A percentile compares a stretch with the other conserved stretches of the same genome.
Conservation (phyloP, 2,113 vertebrate species). For the Sula dactylatra region DNA sequence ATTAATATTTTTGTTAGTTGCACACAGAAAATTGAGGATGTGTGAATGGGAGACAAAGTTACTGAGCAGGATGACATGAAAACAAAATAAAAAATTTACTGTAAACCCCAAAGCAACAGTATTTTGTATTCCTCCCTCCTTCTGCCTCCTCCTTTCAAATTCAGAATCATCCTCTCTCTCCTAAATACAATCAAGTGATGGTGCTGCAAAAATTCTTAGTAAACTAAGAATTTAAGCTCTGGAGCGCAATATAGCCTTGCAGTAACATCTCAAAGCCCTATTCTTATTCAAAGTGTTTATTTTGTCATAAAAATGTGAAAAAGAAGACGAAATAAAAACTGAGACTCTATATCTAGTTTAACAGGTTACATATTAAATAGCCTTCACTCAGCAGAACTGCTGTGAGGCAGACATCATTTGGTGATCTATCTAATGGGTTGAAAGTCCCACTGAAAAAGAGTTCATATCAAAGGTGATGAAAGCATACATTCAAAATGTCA, state of each 20-base stretch:
- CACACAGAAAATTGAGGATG: neutral
- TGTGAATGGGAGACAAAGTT: neutral
- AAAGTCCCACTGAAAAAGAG: neutral
- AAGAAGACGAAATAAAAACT: neutral
- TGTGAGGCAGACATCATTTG: neutral
- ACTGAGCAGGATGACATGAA: neutral
- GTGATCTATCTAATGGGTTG: neutral
- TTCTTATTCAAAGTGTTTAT: neutral
- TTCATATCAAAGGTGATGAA: neutral
- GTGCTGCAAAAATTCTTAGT: neutral
- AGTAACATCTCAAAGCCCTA: neutral
- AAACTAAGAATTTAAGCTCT: neutral
- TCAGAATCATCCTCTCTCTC: neutral
- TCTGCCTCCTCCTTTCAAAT: neutral
- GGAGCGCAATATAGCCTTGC: neutral
- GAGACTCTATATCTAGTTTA: neutral
- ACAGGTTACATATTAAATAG: neutral
- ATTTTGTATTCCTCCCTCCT: neutral
- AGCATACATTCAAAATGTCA: neutral
- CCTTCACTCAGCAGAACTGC: neutral
- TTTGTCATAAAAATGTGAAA: neutral
- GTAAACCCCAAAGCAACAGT: accelerated
- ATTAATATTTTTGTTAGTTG: neutral
- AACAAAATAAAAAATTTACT: neutral
- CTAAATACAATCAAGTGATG: neutral